phyloP scores from a whole-genome alignment of 2,797 vertebrate genomes.

The Sardinella longiceps region DNA sequence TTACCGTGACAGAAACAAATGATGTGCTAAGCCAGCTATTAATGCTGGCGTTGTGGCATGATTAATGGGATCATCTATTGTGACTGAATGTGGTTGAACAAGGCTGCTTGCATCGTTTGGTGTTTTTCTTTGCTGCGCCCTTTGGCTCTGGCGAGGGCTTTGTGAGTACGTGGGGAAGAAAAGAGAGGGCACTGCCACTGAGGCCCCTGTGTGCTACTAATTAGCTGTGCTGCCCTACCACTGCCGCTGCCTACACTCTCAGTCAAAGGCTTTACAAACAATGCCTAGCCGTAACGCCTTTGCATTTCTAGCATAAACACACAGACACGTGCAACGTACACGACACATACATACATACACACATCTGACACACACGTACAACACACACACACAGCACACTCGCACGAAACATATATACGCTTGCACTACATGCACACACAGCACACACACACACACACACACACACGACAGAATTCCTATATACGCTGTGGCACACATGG shows the following conservation, averaged over 20 bases:
- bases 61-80: constrained; percentile 82
- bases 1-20: constrained; percentile 77
- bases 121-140: constrained; percentile 66
- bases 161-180: constrained; percentile 53
- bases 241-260: constrained; percentile 39
- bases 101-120: constrained; percentile 76
- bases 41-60: constrained; percentile 78
- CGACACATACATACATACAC: not conserved
- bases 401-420: not conserved
- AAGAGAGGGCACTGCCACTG: constrained; percentile 55
- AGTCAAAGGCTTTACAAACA: constrained; percentile 37
- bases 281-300: constrained; percentile 22
- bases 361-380: not conserved
- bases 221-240: constrained; percentile 33
- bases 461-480: no score
- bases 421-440: not conserved
- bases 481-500: no score
- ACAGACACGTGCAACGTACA: constrained; percentile 1
- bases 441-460: not conserved
- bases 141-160: constrained; percentile 62
- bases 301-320: constrained; percentile 23
- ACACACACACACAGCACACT: not conserved
- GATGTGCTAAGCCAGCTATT: constrained; percentile 78
- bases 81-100: constrained; percentile 81
- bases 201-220: constrained; percentile 35